Evolutionary conservation across 1,140 invertebrate genomes (phyloP).

Genomic region (Heliconius hermathena): DNA sequence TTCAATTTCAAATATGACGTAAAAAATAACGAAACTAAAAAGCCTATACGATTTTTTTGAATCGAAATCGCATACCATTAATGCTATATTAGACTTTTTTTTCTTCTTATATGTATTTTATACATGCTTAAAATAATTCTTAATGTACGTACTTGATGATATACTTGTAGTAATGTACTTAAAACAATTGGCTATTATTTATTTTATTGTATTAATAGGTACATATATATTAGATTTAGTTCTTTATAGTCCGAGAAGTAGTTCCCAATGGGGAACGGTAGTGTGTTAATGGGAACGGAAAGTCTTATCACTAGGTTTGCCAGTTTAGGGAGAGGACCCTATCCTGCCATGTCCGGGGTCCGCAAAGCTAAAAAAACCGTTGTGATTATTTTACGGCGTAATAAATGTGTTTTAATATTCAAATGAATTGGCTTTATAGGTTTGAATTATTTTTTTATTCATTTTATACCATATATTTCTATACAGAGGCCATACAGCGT

Average conservation of each 20-base stretch:
- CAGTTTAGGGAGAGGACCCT: too few species aligned
- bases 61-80: not conserved
- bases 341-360: too few species aligned
- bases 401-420: not conserved
- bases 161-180: constrained; percentile 8
- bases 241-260: not conserved
- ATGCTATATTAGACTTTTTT: not conserved
- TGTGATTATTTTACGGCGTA: not conserved
- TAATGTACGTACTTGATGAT: not conserved
- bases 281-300: too few species aligned
- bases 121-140: not conserved
- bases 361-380: not conserved
- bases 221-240: not conserved
- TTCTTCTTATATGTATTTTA: not conserved
- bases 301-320: too few species aligned
- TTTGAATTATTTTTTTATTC: not conserved
- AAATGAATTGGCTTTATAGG: not conserved
- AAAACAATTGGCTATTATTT: not conserved
- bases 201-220: not conserved
- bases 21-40: too few species aligned
- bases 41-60: not conserved
- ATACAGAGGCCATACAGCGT: not conserved
- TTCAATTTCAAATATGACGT: too few species aligned
- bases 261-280: not conserved
- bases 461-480: not conserved